phyloP scores from a whole-genome alignment of 2,888 invertebrate species.

The Sminthurinus aureus region DNA sequence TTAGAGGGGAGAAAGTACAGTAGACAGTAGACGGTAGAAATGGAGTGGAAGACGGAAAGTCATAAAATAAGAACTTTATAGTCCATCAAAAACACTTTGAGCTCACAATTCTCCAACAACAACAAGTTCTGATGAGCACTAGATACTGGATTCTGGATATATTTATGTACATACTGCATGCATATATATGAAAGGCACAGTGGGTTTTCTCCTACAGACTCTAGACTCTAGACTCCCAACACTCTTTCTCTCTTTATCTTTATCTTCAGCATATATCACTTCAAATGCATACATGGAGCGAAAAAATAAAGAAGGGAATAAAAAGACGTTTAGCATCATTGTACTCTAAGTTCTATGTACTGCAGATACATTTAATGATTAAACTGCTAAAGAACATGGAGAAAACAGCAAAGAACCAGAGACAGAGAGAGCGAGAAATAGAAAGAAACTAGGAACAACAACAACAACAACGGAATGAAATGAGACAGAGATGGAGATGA shows the following conservation, averaged over 20 bases:
- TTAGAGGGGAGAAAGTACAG: no score
- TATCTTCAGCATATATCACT: no score
- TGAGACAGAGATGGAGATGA: no score
- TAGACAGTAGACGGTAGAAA: background rate
- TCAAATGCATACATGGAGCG: background rate
- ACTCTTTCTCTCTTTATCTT: slow-evolving; percentile 12
- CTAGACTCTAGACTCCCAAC: no score
- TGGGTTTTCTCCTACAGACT: no score
- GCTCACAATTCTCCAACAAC: slow-evolving; percentile 44
- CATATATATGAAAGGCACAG: no score
- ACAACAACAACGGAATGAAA: slow-evolving; percentile 16
- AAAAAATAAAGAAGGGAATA: background rate
- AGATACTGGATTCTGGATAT: no score
- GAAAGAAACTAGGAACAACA: slow-evolving; percentile 5
- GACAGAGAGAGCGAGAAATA: background rate
- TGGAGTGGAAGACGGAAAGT: slow-evolving; percentile 5
- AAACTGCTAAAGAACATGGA: background rate
- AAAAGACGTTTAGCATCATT: background rate
- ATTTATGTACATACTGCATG: no score
- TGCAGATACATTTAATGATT: background rate
- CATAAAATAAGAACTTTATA: slow-evolving; percentile 50
- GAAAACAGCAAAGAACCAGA: background rate
- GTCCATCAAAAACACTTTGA: slow-evolving; percentile 52
- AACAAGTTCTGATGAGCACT: slow-evolving; percentile 37
- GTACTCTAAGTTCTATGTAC: background rate